A percentile compares a stretch with the other conserved stretches of the same genome.
phyloP scores from a whole-genome alignment of 2,113 vertebrate species.

The Orcinus orca region DNA sequence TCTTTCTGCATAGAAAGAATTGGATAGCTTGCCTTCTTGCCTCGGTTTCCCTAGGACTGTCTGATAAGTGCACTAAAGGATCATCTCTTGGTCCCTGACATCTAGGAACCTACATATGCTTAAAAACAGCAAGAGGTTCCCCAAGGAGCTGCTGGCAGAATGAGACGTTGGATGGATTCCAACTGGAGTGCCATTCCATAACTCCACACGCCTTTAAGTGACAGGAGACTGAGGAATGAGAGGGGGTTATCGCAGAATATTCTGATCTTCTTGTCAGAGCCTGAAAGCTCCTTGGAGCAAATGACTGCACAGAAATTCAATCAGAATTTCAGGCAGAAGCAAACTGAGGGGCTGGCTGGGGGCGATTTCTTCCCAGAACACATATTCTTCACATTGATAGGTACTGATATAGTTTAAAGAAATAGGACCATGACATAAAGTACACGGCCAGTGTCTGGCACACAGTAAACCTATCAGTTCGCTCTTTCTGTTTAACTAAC shows the following conservation, averaged over 20 bases:
- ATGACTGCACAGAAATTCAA: not conserved
- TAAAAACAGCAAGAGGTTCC: not conserved
- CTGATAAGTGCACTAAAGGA: not conserved
- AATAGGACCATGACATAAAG: not conserved
- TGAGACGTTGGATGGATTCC: not conserved
- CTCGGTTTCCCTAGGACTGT: not conserved
- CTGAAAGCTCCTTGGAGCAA: slow-evolving; percentile 18
- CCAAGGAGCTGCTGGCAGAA: not conserved
- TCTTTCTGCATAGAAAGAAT: not conserved
- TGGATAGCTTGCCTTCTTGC: not conserved
- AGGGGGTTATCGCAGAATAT: not conserved
- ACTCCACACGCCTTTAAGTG: not conserved
- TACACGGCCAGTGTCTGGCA: not conserved
- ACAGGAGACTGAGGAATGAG: not conserved
- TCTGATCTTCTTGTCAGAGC: not conserved
- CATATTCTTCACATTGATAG: not conserved
- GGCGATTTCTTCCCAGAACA: not conserved
- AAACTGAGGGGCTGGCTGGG: not conserved
- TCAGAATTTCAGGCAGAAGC: not conserved
- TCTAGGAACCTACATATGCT: not conserved
- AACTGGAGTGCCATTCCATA: not conserved
- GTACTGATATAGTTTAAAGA: not conserved
- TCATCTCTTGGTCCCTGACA: not conserved
- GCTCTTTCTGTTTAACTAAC: not conserved
- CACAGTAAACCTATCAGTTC: not conserved